These are phyloP conservation scores for Cryptoprocta ferox DNA, from an alignment of 2,797 vertebrate species.

Conservation along the genomic window DNA sequence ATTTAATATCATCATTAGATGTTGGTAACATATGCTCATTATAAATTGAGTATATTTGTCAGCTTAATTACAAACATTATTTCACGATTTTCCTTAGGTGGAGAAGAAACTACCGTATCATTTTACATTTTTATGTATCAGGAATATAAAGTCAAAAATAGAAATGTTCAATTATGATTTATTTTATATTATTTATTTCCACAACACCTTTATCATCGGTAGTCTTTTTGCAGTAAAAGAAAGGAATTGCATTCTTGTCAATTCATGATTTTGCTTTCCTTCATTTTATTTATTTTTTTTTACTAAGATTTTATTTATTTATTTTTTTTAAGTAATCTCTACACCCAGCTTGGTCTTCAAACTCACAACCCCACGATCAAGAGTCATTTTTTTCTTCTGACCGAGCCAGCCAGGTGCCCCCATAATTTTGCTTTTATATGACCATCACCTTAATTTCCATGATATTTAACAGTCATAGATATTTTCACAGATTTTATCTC, in stretches of 20 bases:
- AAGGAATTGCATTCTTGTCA: neutral
- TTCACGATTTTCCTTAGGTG: neutral
- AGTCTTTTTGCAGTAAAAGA: neutral
- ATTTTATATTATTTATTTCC: slow-evolving; percentile 2
- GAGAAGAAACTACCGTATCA: slow-evolving; percentile 12
- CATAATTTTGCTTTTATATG: neutral
- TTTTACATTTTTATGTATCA: slow-evolving; percentile 11
- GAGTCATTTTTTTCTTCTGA: too few relatives aligned
- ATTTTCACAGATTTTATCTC: neutral
- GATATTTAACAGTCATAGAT: neutral
- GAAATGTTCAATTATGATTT: neutral
- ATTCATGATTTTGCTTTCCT: neutral
- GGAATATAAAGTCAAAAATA: neutral
- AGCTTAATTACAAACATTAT: slow-evolving; percentile 16
- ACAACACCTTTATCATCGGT: neutral
- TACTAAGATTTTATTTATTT: too few relatives aligned
- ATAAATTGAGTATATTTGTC: neutral
- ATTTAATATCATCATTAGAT: neutral
- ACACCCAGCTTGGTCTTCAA: too few relatives aligned
- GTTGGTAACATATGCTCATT: neutral
- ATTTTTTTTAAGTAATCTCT: too few relatives aligned
- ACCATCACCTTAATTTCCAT: neutral
- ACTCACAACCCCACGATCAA: too few relatives aligned
- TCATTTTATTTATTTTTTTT: too few relatives aligned
- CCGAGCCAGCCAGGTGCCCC: too few relatives aligned